Conservation (phyloP, 2,113 vertebrate species). For the Thomomys bottae region DNA sequence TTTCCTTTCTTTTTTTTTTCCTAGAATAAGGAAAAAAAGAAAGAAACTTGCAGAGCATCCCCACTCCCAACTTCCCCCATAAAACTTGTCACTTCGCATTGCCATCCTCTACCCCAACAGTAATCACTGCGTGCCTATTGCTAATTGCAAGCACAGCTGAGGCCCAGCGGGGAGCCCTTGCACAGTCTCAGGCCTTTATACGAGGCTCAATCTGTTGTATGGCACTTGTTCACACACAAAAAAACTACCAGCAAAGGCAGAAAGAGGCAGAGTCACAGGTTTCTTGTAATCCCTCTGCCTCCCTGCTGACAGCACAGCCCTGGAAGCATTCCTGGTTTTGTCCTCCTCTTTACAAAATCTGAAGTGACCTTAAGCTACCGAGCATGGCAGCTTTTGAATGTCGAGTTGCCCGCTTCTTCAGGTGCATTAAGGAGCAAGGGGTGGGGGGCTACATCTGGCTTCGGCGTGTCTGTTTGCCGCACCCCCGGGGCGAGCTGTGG, state of each 20-base stretch:
- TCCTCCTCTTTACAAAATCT: slow-evolving; percentile 92
- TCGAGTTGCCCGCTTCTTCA: slow-evolving; percentile 89
- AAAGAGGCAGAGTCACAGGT: slow-evolving; percentile 99
- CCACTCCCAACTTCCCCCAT: slow-evolving; percentile 91
- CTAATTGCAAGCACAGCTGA: slow-evolving; percentile 99
- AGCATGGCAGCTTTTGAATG: slow-evolving; percentile 90
- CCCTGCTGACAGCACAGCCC: slow-evolving; percentile 93
- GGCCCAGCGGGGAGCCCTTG: slow-evolving; percentile 95
- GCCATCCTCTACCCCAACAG: slow-evolving; percentile 97
- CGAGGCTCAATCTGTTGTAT: slow-evolving; percentile 93
- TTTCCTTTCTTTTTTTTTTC: slow-evolving; percentile 59
- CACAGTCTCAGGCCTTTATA: slow-evolving; percentile 93
- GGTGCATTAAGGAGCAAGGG: slow-evolving; percentile 87
- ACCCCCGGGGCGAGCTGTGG: slow-evolving; percentile 92
- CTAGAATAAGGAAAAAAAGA: slow-evolving; percentile 72
- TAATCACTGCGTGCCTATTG: slow-evolving; percentile 99
- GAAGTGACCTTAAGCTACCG: slow-evolving; percentile 90
- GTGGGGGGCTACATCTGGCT: slow-evolving; percentile 90
- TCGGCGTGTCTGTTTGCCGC: slow-evolving; percentile 94
- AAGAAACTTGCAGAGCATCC: slow-evolving; percentile 87
- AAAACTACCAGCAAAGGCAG: slow-evolving; percentile 96
- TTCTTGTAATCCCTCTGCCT: slow-evolving; percentile 98
- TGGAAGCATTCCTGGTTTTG: slow-evolving; percentile 96
- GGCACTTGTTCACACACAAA: slow-evolving; percentile 91
- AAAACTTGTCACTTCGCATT: slow-evolving; percentile 98